Evolutionary conservation across 2,888 invertebrate genomes (phyloP).

Genomic region (Dioctria rufipes): DNA sequence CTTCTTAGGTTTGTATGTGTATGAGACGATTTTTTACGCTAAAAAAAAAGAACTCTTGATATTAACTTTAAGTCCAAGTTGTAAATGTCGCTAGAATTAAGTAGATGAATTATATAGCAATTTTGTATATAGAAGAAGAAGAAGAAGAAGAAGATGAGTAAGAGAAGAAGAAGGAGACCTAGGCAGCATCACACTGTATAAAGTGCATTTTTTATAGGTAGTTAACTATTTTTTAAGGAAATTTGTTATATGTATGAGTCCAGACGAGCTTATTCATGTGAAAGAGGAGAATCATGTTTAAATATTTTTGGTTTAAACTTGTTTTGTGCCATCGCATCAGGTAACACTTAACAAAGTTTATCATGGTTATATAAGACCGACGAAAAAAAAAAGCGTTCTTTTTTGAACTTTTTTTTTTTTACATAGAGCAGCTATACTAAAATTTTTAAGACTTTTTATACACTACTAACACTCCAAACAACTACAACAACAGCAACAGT

Average conservation of each 20-base stretch:
- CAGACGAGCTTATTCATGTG: slow-evolving; percentile 46
- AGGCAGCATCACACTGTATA: slow-evolving; percentile 45
- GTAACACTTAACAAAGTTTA: slow-evolving; percentile 7
- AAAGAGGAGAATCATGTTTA: slow-evolving; percentile 19
- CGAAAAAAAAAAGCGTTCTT: neutral
- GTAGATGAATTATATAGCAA: slow-evolving; percentile 47
- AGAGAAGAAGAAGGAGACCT: neutral
- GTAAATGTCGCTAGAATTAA: slow-evolving; percentile 45
- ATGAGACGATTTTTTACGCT: slow-evolving; percentile 35
- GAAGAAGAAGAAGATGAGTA: too few species aligned
- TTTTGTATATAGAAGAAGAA: slow-evolving; percentile 32
- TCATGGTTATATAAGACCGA: neutral
- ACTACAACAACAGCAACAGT: too few species aligned
- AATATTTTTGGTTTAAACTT: slow-evolving; percentile 17
- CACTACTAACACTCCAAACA: slow-evolving; percentile 25
- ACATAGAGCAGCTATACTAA: slow-evolving; percentile 26
- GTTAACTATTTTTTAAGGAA: slow-evolving; percentile 50
- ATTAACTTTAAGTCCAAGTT: slow-evolving; percentile 33
- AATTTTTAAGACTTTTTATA: slow-evolving; percentile 41
- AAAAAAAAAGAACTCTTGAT: slow-evolving; percentile 11
- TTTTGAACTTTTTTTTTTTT: slow-evolving; percentile 5
- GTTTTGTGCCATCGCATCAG: slow-evolving; percentile 41
- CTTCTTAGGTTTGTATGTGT: slow-evolving; percentile 20
- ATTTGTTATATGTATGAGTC: slow-evolving; percentile 47
- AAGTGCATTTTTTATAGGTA: slow-evolving; percentile 48